These are phyloP conservation scores for Sycobia sp. DNA, from an alignment of 1,140 invertebrate genomes.

Conservation along the genomic window DNA sequence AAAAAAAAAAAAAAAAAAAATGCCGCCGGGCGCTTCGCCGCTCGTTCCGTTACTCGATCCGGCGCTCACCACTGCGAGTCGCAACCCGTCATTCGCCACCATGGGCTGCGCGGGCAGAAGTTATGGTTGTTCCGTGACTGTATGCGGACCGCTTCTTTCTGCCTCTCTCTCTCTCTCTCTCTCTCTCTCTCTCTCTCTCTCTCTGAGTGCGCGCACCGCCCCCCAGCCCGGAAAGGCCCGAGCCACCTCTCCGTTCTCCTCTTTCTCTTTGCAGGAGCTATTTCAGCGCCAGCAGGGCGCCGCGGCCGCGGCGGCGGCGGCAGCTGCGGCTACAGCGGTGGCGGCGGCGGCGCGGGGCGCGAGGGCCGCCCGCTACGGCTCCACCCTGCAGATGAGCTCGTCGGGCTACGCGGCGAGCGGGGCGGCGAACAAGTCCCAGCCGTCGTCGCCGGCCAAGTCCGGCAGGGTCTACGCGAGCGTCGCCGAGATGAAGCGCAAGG, in stretches of 20 bases:
- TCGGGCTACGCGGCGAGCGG: constrained; percentile 68
- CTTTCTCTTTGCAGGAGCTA: constrained; percentile 68
- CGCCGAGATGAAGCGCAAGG: constrained; percentile 89
- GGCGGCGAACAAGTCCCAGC: constrained; percentile 62
- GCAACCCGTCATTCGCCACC: too few relatives aligned
- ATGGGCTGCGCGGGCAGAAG: too few relatives aligned
- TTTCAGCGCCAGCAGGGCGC: constrained; percentile 79
- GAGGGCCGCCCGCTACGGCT: constrained; percentile 48
- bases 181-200: too few relatives aligned
- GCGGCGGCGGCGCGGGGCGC: constrained; percentile 15
- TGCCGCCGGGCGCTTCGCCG: too few relatives aligned
- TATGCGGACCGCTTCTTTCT: too few relatives aligned
- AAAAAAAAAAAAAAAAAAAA: too few relatives aligned
- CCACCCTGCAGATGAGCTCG: constrained; percentile 71
- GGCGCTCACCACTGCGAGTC: too few relatives aligned
- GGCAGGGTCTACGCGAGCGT: constrained; percentile 88
- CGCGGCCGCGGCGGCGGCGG: constrained; percentile 15
- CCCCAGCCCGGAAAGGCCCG: too few relatives aligned
- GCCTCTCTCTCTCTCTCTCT: too few relatives aligned
- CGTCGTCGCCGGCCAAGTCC: constrained; percentile 69
- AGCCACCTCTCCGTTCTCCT: constrained; percentile 42
- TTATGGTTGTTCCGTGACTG: too few relatives aligned
- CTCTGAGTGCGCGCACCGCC: constrained; percentile 20
- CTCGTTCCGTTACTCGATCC: too few relatives aligned
- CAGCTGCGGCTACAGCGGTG: background rate